Evolutionary conservation across 2,113 vertebrate genomes (phyloP).

Genomic region (Ammodytes dubius): DNA sequence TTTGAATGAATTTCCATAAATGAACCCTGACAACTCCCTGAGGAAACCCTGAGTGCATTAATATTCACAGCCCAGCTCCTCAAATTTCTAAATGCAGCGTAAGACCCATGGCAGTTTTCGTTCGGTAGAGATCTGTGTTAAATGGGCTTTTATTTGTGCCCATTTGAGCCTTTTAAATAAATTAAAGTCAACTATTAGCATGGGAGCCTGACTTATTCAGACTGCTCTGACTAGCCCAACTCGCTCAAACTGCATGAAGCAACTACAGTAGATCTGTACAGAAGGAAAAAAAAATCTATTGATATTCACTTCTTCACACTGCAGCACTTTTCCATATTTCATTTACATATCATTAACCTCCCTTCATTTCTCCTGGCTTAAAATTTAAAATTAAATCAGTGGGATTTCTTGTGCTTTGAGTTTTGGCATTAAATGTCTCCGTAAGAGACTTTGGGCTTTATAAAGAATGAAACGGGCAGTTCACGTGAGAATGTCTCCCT

Average conservation of each 20-base stretch:
- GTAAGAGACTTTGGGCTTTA: constrained; percentile 27
- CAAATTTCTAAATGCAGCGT: constrained; percentile 35
- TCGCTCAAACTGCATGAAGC: constrained; percentile 50
- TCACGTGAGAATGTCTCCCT: constrained; percentile 16
- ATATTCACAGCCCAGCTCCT: constrained; percentile 62
- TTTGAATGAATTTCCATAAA: constrained; percentile 60
- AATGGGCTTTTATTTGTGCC: constrained; percentile 61
- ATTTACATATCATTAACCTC: constrained; percentile 82
- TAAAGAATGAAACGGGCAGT: constrained; percentile 26
- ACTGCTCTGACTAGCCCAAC: constrained; percentile 34
- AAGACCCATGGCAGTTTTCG: constrained; percentile 41
- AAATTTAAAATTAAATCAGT: constrained; percentile 68
- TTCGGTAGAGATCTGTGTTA: constrained; percentile 41
- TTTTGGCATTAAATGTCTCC: constrained; percentile 59
- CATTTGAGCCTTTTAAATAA: constrained; percentile 64
- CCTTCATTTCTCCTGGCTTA: constrained; percentile 73
- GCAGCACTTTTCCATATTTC: constrained; percentile 77
- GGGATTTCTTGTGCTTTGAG: constrained; percentile 57
- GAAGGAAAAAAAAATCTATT: constrained; percentile 51
- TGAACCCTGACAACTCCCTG: constrained; percentile 52
- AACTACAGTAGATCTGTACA: constrained; percentile 56
- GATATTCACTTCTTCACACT: constrained; percentile 71
- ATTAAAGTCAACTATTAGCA: constrained; percentile 67
- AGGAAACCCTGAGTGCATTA: constrained; percentile 36
- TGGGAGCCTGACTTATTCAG: constrained; percentile 55